These are phyloP conservation scores for Acleris literana DNA, from an alignment of 2,888 invertebrate genomes.

Conservation along the genomic window DNA sequence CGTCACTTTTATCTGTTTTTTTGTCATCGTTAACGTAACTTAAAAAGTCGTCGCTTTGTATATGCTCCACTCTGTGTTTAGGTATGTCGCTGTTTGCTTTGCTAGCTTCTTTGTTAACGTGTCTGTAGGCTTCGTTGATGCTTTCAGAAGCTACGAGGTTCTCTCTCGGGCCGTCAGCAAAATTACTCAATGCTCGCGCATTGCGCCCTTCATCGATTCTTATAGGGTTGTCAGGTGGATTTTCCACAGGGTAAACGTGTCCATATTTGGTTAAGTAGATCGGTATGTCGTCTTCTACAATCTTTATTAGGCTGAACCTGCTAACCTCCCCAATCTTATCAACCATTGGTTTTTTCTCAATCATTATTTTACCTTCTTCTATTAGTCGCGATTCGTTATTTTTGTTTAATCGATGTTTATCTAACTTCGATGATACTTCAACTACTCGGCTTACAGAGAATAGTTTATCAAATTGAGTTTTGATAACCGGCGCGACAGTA, in stretches of 20 bases:
- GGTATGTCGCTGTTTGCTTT: constrained; percentile 40
- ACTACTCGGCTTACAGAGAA: constrained; percentile 88
- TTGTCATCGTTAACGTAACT: constrained; percentile 72
- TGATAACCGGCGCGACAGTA: constrained; percentile 63
- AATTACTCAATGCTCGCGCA: constrained; percentile 70
- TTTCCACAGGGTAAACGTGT: constrained; percentile 77
- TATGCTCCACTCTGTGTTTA: constrained; percentile 54
- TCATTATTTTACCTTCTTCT: constrained; percentile 78
- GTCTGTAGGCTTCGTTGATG: constrained; percentile 77
- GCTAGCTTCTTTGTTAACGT: constrained; percentile 55
- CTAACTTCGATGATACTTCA: constrained; percentile 86
- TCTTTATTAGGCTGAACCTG: constrained; percentile 86
- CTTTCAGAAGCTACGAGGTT: constrained; percentile 78
- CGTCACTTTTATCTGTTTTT: constrained; percentile 55
- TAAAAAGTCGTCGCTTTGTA: constrained; percentile 65
- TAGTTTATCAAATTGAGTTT: constrained; percentile 83
- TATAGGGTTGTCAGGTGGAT: constrained; percentile 76
- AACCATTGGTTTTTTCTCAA: constrained; percentile 84
- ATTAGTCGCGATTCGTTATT: constrained; percentile 80
- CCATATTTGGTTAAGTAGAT: constrained; percentile 77
- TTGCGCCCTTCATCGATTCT: constrained; percentile 79
- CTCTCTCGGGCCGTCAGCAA: constrained; percentile 69
- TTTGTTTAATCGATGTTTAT: constrained; percentile 83
- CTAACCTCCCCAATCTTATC: constrained; percentile 89
- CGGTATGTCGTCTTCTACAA: constrained; percentile 85